Conservation (phyloP, 2,888 invertebrate species). For the Bombyx huttoni region DNA sequence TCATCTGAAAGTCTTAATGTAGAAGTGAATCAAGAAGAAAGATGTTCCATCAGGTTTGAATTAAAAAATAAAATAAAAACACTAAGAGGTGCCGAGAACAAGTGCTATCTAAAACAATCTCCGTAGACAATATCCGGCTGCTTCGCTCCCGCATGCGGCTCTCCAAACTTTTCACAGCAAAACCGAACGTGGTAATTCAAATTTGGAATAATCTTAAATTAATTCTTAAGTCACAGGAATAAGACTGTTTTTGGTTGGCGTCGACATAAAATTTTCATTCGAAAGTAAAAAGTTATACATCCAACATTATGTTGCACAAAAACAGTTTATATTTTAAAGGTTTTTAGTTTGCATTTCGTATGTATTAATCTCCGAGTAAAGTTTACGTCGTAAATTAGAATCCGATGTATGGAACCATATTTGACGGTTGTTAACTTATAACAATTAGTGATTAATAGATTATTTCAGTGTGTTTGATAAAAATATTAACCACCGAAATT, state of each 20-base stretch:
- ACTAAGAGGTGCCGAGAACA: conserved; percentile 14
- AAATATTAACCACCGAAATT: too few species aligned
- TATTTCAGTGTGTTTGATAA: too few species aligned
- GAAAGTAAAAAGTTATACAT: too few species aligned
- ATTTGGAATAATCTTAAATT: neutral
- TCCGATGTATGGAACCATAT: too few species aligned
- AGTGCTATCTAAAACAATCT: conserved; percentile 48
- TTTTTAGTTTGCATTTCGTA: too few species aligned
- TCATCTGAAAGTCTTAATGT: conserved; percentile 1
- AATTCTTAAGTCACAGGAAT: neutral
- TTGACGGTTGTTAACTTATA: too few species aligned
- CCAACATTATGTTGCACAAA: too few species aligned
- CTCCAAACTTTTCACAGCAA: conserved; percentile 10
- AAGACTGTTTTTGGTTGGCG: neutral
- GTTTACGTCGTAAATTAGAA: too few species aligned
- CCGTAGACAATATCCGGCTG: conserved; percentile 43
- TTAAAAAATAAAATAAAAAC: conserved; percentile 15
- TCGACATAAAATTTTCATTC: neutral
- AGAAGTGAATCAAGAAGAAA: conserved; percentile 9
- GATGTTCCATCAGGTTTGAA: conserved; percentile 10
- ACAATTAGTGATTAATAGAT: too few species aligned
- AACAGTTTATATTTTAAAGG: too few species aligned
- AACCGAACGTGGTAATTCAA: too few species aligned
- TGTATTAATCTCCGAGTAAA: too few species aligned
- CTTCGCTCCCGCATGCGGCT: conserved; percentile 20